These are phyloP conservation scores for Macrobrachium rosenbergii DNA, from an alignment of 1,140 invertebrate species.

Conservation along the genomic window DNA sequence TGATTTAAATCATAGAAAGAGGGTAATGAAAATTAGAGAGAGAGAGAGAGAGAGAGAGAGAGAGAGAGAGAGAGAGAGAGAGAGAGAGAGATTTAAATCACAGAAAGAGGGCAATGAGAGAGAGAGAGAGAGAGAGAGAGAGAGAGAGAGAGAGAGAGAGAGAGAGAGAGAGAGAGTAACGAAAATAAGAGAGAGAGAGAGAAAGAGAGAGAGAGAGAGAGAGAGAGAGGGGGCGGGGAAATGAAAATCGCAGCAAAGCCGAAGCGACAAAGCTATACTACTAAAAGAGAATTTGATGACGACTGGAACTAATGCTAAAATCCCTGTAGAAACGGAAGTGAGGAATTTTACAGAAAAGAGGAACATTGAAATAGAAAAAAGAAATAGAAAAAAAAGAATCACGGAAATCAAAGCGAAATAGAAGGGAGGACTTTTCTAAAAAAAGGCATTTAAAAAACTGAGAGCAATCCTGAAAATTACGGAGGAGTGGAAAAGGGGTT, in stretches of 20 bases:
- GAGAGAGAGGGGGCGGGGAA: not conserved
- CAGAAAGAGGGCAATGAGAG: too few relatives aligned
- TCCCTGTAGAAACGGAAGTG: too few relatives aligned
- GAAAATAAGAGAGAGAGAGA: not conserved
- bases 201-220: not conserved
- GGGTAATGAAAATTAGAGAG: too few relatives aligned
- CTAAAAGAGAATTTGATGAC: not conserved
- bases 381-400: not conserved
- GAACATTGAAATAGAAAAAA: too few relatives aligned
- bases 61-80: too few relatives aligned
- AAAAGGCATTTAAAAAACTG: too few relatives aligned
- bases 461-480: too few relatives aligned
- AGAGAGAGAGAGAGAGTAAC: not conserved
- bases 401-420: not conserved
- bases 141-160: not conserved
- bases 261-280: not conserved
- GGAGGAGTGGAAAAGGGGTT: too few relatives aligned
- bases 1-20: too few relatives aligned
- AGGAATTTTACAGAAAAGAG: not conserved
- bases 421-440: constrained; percentile 1
- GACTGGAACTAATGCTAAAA: constrained; percentile 12
- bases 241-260: not conserved
- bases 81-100: too few relatives aligned
- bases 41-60: not conserved
- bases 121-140: too few relatives aligned